These are phyloP conservation scores for Drosophila pegasa DNA, from an alignment of 2,888 invertebrate genomes.

Conservation along the genomic window DNA sequence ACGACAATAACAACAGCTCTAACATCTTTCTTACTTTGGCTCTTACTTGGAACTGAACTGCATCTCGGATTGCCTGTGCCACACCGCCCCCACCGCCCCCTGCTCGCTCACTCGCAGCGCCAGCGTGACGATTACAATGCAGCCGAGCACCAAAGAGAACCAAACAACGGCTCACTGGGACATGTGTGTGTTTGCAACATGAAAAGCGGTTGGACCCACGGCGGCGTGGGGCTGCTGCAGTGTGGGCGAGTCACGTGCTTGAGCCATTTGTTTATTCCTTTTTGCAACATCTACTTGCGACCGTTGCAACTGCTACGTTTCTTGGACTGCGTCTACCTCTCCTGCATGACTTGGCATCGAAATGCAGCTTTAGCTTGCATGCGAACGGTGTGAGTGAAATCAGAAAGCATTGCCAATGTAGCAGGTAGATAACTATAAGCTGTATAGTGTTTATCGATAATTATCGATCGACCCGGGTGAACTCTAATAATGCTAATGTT, in stretches of 20 bases:
- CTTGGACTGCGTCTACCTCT: constrained; percentile 10
- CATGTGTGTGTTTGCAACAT: background rate
- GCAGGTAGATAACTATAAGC: background rate
- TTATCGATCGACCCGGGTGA: too few relatives aligned
- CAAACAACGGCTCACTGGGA: constrained; percentile 40
- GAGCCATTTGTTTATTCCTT: constrained; percentile 68
- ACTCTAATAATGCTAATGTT: too few relatives aligned
- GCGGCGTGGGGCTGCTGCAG: background rate
- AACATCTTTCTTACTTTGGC: constrained; percentile 33
- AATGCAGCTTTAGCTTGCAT: too few relatives aligned
- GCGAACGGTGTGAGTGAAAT: background rate
- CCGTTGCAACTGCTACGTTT: constrained; percentile 26
- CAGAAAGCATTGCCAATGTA: background rate
- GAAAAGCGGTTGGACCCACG: background rate
- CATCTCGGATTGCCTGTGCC: constrained; percentile 21
- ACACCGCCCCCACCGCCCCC: too few relatives aligned
- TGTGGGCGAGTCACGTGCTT: constrained; percentile 51
- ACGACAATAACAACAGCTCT: constrained; percentile 19
- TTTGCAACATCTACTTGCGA: constrained; percentile 50
- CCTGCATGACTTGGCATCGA: background rate
- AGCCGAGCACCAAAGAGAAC: constrained; percentile 25
- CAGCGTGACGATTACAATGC: constrained; percentile 56
- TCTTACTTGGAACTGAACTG: constrained; percentile 30
- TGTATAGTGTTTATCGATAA: background rate
- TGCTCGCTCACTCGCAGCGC: background rate